Conservation (phyloP, 2,797 vertebrate species). For the Artibeus lituratus region DNA sequence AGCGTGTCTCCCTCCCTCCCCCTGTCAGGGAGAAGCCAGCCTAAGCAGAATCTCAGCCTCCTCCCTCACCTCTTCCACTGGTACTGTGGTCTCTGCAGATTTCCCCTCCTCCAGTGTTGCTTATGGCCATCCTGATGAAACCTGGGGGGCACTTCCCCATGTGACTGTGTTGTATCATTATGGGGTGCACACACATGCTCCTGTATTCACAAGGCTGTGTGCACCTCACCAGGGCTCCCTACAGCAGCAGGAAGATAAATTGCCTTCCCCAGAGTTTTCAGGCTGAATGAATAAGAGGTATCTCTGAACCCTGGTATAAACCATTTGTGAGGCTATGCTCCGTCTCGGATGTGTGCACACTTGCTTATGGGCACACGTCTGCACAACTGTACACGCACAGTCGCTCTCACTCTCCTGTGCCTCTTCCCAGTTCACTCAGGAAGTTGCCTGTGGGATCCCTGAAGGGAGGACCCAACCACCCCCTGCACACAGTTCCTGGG, state of each 20-base stretch:
- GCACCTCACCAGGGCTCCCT: not conserved
- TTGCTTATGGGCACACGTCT: not conserved
- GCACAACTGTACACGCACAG: not conserved
- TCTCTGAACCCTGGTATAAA: constrained; percentile 14
- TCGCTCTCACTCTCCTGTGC: not conserved
- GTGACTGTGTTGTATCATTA: not conserved
- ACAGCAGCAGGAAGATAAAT: constrained; percentile 75
- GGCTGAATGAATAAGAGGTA: constrained; percentile 75
- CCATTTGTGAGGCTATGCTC: not conserved
- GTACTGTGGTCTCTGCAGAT: not conserved
- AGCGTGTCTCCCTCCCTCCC: not conserved
- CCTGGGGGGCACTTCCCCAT: not conserved
- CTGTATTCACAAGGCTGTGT: not conserved
- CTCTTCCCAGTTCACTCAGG: not conserved
- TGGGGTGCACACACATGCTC: not conserved
- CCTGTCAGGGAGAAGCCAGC: constrained; percentile 15
- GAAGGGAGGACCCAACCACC: not conserved
- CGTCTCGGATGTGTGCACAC: not conserved
- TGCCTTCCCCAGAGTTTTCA: constrained; percentile 74
- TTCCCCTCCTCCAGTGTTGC: constrained; percentile 13
- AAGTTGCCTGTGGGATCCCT: not conserved
- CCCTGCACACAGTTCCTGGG: not conserved
- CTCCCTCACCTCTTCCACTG: not conserved
- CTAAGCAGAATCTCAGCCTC: not conserved
- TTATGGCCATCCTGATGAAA: not conserved